phyloP scores from a whole-genome alignment of 92 coral and sea anemone genomes.

The Virgularia gustaviana region DNA sequence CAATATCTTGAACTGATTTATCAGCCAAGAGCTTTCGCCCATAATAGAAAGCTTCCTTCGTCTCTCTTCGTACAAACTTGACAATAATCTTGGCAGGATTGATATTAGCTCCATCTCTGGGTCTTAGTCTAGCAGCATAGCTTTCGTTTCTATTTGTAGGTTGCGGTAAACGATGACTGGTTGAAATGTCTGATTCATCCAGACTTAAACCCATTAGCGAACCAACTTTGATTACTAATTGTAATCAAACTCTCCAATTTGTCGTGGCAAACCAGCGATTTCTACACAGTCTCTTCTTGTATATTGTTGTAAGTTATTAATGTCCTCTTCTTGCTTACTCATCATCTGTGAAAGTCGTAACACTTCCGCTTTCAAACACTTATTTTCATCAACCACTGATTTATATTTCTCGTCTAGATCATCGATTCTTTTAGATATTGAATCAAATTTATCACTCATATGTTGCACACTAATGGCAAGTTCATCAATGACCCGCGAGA shows the following conservation, averaged over 20 bases:
- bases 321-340: neutral
- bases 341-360: too few species aligned
- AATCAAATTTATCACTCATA: neutral
- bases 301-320: neutral
- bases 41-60: conserved; percentile 36
- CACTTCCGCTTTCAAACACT: too few species aligned
- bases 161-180: conserved; percentile 44
- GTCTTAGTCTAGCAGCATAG: conserved; percentile 16
- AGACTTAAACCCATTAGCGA: neutral
- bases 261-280: neutral
- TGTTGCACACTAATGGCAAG: too few species aligned
- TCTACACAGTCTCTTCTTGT: neutral
- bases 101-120: conserved; percentile 2
- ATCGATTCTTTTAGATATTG: too few species aligned
- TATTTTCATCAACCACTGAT: too few species aligned
- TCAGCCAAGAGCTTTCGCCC: conserved; percentile 27
- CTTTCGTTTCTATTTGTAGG: neutral
- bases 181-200: conserved; percentile 25
- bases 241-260: neutral
- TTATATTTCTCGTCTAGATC: neutral
- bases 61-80: conserved; percentile 45
- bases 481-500: too few species aligned
- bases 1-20: conserved; percentile 27
- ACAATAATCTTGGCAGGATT: conserved; percentile 15
- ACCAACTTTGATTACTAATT: neutral